Conservation (phyloP, 1,140 invertebrate species). For the Scaptomyza pallida region DNA sequence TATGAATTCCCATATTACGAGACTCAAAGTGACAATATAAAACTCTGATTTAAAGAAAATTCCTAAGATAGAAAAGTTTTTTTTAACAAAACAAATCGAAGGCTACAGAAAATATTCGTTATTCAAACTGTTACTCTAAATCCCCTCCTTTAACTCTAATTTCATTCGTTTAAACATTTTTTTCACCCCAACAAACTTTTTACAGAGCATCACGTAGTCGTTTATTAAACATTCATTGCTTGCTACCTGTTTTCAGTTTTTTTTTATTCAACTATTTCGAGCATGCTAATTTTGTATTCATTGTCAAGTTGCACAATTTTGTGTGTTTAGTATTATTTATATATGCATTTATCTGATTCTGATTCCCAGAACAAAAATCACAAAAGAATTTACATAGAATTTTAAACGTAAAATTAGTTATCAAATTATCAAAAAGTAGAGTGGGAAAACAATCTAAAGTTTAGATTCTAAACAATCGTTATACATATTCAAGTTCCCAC, state of each 20-base stretch:
- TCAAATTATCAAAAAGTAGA: not conserved
- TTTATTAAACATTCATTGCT: no score
- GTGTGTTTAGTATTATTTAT: not conserved
- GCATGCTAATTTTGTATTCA: slow-evolving; percentile 39
- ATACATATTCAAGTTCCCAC: slow-evolving; percentile 4
- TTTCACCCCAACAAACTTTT: not conserved
- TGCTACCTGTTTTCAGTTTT: not conserved
- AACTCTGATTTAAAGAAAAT: no score
- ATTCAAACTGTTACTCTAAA: no score
- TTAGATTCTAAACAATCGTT: not conserved
- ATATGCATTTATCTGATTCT: not conserved
- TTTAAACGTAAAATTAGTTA: not conserved
- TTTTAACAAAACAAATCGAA: no score
- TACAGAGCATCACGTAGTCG: not conserved
- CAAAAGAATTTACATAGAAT: not conserved
- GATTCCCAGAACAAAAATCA: not conserved
- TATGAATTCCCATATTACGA: no score
- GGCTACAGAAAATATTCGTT: no score
- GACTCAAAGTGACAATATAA: no score
- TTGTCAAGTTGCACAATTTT: slow-evolving; percentile 48
- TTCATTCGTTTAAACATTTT: no score
- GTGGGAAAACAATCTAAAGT: no score
- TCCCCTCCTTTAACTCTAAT: no score
- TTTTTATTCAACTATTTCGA: slow-evolving; percentile 26
- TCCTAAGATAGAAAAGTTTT: no score